Conservation (phyloP, 2,888 invertebrate species). For the Tuta absoluta region DNA sequence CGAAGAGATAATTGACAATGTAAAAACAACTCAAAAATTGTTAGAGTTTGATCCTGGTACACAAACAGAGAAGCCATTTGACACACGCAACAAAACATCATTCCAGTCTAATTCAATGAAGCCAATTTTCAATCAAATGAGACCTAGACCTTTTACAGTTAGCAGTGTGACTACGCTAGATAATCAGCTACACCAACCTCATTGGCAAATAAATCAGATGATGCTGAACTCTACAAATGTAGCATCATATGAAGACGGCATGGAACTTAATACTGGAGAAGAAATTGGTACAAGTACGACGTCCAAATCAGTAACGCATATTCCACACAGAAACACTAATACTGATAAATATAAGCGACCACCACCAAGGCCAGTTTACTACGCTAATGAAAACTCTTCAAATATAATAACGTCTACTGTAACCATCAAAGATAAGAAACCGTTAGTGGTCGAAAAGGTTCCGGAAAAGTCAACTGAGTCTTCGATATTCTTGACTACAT, state of each 20-base stretch:
- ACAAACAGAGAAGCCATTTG: slow-evolving; percentile 77
- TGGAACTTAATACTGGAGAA: slow-evolving; percentile 73
- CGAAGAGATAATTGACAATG: slow-evolving; percentile 51
- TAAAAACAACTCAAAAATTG: slow-evolving; percentile 42
- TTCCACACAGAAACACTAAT: slow-evolving; percentile 41
- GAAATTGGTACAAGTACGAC: slow-evolving; percentile 55
- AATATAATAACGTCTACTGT: slow-evolving; percentile 76
- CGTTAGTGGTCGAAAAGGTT: slow-evolving; percentile 62
- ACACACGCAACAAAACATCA: slow-evolving; percentile 54
- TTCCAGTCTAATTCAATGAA: slow-evolving; percentile 67
- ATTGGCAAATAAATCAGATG: slow-evolving; percentile 76
- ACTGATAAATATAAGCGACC: slow-evolving; percentile 54
- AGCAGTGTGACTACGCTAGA: slow-evolving; percentile 61
- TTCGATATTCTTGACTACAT: slow-evolving; percentile 58
- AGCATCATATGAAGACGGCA: slow-evolving; percentile 66
- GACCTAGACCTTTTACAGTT: slow-evolving; percentile 72
- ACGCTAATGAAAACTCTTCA: slow-evolving; percentile 51
- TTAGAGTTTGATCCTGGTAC: slow-evolving; percentile 62
- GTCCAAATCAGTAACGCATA: slow-evolving; percentile 46
- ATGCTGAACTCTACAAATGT: slow-evolving; percentile 70
- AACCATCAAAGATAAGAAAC: slow-evolving; percentile 72
- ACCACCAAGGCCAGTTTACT: slow-evolving; percentile 50
- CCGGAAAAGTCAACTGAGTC: slow-evolving; percentile 59
- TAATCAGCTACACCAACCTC: slow-evolving; percentile 74
- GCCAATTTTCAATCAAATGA: slow-evolving; percentile 60